Base-by-base conservation (phyloP, 64 coral and sea anemone species). In the Pocillopora damicornis region DNA sequence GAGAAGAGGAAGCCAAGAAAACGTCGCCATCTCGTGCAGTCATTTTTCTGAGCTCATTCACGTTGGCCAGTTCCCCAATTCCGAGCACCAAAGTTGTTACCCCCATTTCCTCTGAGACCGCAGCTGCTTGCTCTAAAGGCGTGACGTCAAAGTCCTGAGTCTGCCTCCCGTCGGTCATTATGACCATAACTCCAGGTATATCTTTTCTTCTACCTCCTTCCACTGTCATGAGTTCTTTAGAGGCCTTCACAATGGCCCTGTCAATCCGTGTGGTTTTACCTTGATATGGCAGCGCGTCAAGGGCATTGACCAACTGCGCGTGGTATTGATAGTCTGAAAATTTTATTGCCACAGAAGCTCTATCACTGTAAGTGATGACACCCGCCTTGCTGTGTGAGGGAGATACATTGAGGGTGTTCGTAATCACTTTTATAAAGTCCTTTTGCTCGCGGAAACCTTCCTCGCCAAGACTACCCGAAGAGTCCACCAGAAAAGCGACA, bases 121-220 rank as follows among this genome's bases (percentile, higher is more conserved):
- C 63, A 13, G 86, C 37, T 13, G 74, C n/a, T 13, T 89, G 73
- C 2, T 68, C 51, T 18, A 92, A 76, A 57, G 87, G 76, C 11
- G 51, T 88, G 58, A 87, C 60, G 59, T 86, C 76, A 5, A 74
- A 83, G 59, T 84, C 83, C 9, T 34, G 78, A 14, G 90, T 92
- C 67, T 95, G 94, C 37, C 83, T 83, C 58, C 94, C 94, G 80
- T 95, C 94, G 26, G 94, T 95, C 9, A 95, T 59, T 45, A 95
- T 89, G 11, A 95, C 80, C 75, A 86, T 80, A 5, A 88, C 76
- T 42, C 42, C 87, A 0, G 86, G 86, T 45, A 88, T 56, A 12
- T 69, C 76, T 34, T 13, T 16, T 60, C 90, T 57, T 59, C 58
- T 35, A 0, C 86, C 84, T 23, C 82, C 90, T 20, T 58, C 42